A percentile compares a stretch with the other conserved stretches of the same genome.
Conservation (phyloP, 2,113 vertebrate genomes). For the Collichthys lucidus region DNA sequence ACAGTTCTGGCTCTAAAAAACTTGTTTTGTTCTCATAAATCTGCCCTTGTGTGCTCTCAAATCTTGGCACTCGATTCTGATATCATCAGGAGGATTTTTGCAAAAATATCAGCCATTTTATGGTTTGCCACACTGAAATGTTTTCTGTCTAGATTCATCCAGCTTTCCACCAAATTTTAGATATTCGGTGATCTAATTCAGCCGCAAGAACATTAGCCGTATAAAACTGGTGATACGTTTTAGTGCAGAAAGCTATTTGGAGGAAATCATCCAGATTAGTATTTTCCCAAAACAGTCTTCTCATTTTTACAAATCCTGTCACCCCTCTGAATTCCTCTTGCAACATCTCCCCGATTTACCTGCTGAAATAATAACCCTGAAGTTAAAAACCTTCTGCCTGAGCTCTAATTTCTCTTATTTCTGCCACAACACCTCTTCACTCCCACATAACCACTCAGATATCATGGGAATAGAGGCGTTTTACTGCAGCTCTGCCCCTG, state of each 20-base stretch:
- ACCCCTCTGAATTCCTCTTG: background rate
- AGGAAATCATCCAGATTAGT: background rate
- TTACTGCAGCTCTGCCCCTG: conserved; percentile 11
- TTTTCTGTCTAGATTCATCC: background rate
- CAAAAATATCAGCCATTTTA: background rate
- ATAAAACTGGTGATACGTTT: background rate
- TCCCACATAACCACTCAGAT: conserved; percentile 36
- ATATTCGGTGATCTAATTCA: background rate
- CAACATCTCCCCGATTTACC: background rate
- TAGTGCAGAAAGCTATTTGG: background rate
- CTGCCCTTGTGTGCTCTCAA: background rate
- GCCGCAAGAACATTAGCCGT: background rate
- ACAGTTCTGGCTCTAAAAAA: too few species aligned
- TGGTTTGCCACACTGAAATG: too few species aligned
- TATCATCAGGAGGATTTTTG: background rate
- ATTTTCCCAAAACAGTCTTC: background rate
- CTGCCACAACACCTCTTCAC: conserved; percentile 47
- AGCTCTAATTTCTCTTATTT: conserved; percentile 40
- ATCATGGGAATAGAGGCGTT: background rate
- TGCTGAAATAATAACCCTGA: background rate
- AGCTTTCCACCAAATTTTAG: background rate
- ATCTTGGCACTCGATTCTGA: background rate
- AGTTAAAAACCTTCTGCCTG: conserved; percentile 7
- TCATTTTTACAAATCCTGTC: conserved; percentile 1
- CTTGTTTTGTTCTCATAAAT: background rate